phyloP scores from a whole-genome alignment of 2,113 vertebrate genomes.

The Cynopterus brachyotis region DNA sequence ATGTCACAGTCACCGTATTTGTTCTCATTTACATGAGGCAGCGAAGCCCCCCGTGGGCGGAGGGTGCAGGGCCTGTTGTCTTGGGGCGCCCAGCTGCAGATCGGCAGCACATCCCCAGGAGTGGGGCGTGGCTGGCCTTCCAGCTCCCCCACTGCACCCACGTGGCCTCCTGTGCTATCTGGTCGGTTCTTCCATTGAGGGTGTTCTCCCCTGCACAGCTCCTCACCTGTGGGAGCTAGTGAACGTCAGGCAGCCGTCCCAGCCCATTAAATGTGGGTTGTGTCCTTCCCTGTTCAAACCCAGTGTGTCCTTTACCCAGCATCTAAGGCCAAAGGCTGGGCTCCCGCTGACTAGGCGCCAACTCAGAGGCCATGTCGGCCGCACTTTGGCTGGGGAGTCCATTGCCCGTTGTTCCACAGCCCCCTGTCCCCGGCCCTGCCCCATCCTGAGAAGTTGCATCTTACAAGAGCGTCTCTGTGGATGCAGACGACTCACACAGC shows the following conservation, averaged over 20 bases:
- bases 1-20: background rate
- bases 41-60: background rate
- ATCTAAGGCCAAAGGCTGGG: too few species aligned
- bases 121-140: background rate
- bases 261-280: background rate
- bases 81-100: background rate
- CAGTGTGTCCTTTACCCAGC: too few species aligned
- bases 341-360: fast-evolving
- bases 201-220: background rate
- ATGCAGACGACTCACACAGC: background rate
- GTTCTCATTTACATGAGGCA: background rate
- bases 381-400: background rate
- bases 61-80: background rate
- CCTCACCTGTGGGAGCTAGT: background rate
- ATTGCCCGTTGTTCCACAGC: background rate
- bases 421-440: background rate
- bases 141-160: background rate
- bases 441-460: background rate
- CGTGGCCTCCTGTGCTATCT: fast-evolving
- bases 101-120: background rate
- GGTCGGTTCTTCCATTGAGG: too few species aligned
- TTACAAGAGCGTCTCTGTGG: background rate
- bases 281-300: background rate
- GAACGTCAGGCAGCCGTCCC: background rate
- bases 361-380: background rate